phyloP scores from a whole-genome alignment of 2,888 invertebrate genomes.

The Dusona sp. region DNA sequence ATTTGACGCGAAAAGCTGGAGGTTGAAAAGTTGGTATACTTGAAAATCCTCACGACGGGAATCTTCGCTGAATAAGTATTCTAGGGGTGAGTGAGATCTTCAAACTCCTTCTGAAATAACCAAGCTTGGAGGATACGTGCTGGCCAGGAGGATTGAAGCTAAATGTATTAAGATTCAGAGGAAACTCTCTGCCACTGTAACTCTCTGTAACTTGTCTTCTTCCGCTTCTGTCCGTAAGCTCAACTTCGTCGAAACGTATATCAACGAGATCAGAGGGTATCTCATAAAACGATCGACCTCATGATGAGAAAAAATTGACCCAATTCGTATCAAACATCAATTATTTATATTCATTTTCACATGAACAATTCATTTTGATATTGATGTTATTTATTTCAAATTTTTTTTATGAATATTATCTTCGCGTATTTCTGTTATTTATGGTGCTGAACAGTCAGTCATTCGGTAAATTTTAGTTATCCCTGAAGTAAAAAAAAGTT shows the following conservation, averaged over 20 bases:
- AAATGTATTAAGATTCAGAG: constrained; percentile 57
- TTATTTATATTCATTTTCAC: neutral
- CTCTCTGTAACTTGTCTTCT: constrained; percentile 23
- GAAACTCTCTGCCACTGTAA: constrained; percentile 40
- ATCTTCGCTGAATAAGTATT: constrained; percentile 54
- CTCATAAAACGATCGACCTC: constrained; percentile 22
- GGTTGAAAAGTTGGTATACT: constrained; percentile 45
- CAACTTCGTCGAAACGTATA: constrained; percentile 25
- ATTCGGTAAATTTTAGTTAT: too few species aligned
- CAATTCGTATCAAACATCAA: neutral
- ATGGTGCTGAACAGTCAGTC: neutral
- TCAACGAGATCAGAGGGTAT: constrained; percentile 31
- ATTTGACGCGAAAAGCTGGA: neutral
- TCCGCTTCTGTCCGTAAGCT: constrained; percentile 27
- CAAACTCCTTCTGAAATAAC: constrained; percentile 54
- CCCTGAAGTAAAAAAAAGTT: too few species aligned
- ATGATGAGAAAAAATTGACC: neutral
- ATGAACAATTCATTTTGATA: neutral
- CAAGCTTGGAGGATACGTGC: constrained; percentile 49
- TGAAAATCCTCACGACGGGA: constrained; percentile 16
- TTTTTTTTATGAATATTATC: neutral
- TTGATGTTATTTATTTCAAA: neutral
- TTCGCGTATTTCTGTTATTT: neutral
- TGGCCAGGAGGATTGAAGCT: constrained; percentile 51
- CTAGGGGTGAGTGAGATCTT: constrained; percentile 16